Evolutionary conservation across 2,888 invertebrate species (phyloP).

Genomic region (Eueremaeus valkanovi): DNA sequence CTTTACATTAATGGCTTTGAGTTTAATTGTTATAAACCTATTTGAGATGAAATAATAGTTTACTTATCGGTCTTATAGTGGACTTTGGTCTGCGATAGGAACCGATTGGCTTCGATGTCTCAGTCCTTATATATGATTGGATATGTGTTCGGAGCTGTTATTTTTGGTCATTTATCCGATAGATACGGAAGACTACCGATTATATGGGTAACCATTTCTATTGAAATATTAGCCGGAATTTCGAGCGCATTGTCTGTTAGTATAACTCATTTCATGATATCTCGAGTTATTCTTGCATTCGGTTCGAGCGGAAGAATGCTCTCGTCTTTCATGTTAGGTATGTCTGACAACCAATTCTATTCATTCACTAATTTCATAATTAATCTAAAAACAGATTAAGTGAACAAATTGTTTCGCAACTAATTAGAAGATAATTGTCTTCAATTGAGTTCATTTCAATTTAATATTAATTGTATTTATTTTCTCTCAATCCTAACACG

Average conservation of each 20-base stretch:
- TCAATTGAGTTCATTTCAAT: not conserved
- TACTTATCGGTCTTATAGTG: slow-evolving; percentile 37
- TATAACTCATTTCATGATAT: slow-evolving; percentile 57
- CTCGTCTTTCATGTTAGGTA: slow-evolving; percentile 11
- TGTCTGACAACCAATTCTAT: not conserved
- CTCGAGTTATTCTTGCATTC: slow-evolving; percentile 65
- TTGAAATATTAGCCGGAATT: slow-evolving; percentile 31
- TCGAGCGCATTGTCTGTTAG: not conserved
- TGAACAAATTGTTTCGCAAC: too few relatives aligned
- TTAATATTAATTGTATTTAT: not conserved
- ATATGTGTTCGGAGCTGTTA: slow-evolving; percentile 39
- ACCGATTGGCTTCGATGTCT: slow-evolving; percentile 44
- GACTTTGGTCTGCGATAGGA: slow-evolving; percentile 45
- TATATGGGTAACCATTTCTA: not conserved
- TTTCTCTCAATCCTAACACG: not conserved
- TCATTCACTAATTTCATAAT: too few relatives aligned
- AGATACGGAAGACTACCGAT: slow-evolving; percentile 39
- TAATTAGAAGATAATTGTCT: too few relatives aligned
- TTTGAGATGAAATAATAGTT: not conserved
- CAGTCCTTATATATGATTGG: slow-evolving; percentile 46
- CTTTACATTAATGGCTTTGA: not conserved
- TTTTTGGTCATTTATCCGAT: slow-evolving; percentile 45
- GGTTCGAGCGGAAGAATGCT: slow-evolving; percentile 48
- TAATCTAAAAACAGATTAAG: too few relatives aligned
- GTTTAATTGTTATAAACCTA: not conserved